Conservation (phyloP, 2,888 invertebrate species). For the Coenonympha arcania region DNA sequence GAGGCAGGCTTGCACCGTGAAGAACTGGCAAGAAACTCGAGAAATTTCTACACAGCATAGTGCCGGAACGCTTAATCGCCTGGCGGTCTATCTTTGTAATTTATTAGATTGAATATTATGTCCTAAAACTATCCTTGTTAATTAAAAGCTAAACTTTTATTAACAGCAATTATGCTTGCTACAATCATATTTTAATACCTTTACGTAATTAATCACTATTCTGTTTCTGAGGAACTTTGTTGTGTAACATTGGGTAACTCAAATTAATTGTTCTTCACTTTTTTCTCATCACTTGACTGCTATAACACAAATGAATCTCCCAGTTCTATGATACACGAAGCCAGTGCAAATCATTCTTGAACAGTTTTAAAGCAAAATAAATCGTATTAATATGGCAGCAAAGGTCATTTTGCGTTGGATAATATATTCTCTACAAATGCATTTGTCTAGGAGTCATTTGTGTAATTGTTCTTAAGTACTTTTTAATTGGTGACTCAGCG, state of each 20-base stretch:
- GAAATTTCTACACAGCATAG: no score
- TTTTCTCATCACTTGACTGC: neutral
- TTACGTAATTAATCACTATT: neutral
- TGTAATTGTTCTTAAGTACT: conserved; percentile 48
- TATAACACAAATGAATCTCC: neutral
- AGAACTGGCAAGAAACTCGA: no score
- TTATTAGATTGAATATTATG: no score
- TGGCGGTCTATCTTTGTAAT: no score
- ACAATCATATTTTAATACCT: neutral
- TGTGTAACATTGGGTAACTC: neutral
- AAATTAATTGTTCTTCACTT: neutral
- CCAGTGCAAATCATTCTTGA: neutral
- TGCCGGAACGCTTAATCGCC: no score
- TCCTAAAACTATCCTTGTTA: no score
- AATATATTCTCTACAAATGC: conserved; percentile 13
- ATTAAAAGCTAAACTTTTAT: no score
- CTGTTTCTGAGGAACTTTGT: neutral
- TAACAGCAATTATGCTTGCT: no score
- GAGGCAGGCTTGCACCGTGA: no score
- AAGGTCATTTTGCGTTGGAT: conserved; percentile 3
- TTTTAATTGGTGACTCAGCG: conserved; percentile 61
- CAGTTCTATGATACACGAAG: neutral
- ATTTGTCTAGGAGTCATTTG: conserved; percentile 23
- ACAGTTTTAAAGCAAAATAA: neutral
- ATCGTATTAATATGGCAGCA: neutral